phyloP scores from a whole-genome alignment of 2,888 invertebrate species.

The Cosmia trapezina region DNA sequence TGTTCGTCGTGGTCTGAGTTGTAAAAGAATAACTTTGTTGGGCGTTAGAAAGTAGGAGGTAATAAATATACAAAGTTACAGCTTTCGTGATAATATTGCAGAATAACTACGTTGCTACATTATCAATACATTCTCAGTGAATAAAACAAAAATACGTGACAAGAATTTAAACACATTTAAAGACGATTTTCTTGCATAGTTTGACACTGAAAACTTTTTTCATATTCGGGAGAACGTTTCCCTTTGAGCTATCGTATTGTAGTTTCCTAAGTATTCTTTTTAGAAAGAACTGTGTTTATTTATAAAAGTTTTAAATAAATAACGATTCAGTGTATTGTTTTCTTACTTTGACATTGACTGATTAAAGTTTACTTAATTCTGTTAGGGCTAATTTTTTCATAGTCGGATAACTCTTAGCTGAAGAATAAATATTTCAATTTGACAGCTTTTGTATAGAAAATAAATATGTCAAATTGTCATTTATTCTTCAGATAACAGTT shows the following conservation, averaged over 20 bases:
- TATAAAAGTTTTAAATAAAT: constrained; percentile 20
- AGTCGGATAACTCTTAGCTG: too few relatives aligned
- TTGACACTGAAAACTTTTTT: constrained; percentile 47
- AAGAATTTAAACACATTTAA: constrained; percentile 9
- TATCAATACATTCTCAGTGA: not conserved
- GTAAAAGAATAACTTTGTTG: constrained; percentile 41
- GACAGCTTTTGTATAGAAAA: too few relatives aligned
- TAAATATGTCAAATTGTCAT: too few relatives aligned
- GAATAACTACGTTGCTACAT: not conserved
- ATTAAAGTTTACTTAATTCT: not conserved
- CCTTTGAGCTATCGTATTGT: constrained; percentile 1
- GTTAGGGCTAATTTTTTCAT: not conserved
- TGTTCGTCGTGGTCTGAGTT: constrained; percentile 50
- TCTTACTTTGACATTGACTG: constrained; percentile 13
- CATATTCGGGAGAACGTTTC: constrained; percentile 38
- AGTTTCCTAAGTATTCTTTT: constrained; percentile 6
- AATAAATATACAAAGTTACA: constrained; percentile 17
- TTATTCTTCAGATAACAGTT: too few relatives aligned
- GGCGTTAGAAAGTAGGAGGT: constrained; percentile 34
- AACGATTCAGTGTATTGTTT: not conserved
- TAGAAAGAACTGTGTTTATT: not conserved
- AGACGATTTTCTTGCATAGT: constrained; percentile 19
- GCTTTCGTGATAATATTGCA: not conserved
- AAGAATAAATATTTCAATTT: too few relatives aligned
- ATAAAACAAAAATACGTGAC: not conserved